These are phyloP conservation scores for Choristoneura fumiferana DNA, from an alignment of 1,140 invertebrate genomes.

Conservation along the genomic window DNA sequence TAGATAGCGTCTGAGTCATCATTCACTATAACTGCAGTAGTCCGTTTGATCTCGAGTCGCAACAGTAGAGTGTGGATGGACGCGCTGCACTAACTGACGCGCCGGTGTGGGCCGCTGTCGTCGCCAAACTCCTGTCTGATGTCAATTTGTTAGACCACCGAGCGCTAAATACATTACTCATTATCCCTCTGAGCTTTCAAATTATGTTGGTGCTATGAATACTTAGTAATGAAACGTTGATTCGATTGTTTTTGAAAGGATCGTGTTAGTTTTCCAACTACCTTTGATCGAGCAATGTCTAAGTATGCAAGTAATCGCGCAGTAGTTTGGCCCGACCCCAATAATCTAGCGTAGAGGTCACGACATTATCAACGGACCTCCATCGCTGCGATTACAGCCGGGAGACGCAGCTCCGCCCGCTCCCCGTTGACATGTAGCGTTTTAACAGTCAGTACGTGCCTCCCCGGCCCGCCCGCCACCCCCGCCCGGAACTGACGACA, in stretches of 20 bases:
- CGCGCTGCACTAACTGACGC: conserved; percentile 1
- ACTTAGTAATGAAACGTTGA: too few relatives aligned
- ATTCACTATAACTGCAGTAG: not conserved
- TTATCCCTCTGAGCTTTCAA: not conserved
- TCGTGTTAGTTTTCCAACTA: not conserved
- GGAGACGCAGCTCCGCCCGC: conserved; percentile 48
- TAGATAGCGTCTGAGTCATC: conserved; percentile 2
- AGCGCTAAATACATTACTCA: not conserved
- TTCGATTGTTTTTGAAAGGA: not conserved
- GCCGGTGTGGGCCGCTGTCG: conserved; percentile 2
- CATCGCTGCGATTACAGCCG: conserved; percentile 48
- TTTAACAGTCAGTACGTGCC: conserved; percentile 70
- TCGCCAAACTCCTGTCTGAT: not conserved
- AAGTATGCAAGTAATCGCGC: conserved; percentile 15
- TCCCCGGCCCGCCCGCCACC: conserved; percentile 25
- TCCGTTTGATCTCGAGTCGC: conserved; percentile 2
- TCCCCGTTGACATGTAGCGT: conserved; percentile 69
- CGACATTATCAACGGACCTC: conserved; percentile 62
- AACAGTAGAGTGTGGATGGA: not conserved
- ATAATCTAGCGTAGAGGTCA: conserved; percentile 45
- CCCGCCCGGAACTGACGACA: conserved; percentile 58
- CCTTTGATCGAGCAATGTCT: not conserved
- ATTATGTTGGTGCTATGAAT: not conserved
- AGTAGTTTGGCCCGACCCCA: conserved; percentile 23
- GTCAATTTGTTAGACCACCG: conserved; percentile 13